Conservation (phyloP, 1,140 invertebrate genomes). For the Atta texana region DNA sequence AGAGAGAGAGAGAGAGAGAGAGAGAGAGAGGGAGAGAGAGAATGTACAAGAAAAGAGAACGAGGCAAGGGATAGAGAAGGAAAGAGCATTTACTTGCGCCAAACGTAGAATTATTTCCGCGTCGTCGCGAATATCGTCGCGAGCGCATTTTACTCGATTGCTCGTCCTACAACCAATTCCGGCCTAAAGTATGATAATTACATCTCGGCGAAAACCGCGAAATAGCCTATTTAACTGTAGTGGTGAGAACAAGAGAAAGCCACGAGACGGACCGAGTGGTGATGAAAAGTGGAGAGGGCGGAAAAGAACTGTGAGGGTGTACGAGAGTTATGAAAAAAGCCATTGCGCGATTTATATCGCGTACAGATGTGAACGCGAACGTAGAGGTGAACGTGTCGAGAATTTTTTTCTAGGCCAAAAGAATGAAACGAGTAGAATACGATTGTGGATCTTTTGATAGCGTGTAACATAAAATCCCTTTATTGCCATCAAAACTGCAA, state of each 20-base stretch:
- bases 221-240: slow-evolving; percentile 57
- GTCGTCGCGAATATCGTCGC: slow-evolving; percentile 27
- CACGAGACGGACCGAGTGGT: background rate
- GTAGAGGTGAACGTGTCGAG: slow-evolving; percentile 12
- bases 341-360: slow-evolving; percentile 45
- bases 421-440: slow-evolving; percentile 23
- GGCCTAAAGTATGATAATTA: slow-evolving; percentile 63
- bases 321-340: slow-evolving; percentile 55
- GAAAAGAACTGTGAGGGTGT: background rate
- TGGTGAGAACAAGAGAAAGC: background rate
- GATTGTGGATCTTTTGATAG: slow-evolving; percentile 29
- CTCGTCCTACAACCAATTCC: background rate
- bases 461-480: background rate
- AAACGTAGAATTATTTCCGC: slow-evolving; percentile 31
- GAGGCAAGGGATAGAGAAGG: background rate
- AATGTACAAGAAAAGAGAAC: background rate
- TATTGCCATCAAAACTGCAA: background rate
- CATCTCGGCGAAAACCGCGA: slow-evolving; percentile 44
- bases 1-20: background rate
- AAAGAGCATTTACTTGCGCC: slow-evolving; percentile 2
- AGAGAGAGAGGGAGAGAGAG: background rate
- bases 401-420: slow-evolving; percentile 39
- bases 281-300: background rate
- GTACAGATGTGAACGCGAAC: slow-evolving; percentile 36
- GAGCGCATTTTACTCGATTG: slow-evolving; percentile 15